Evolutionary conservation across 2,888 invertebrate species (phyloP), one percentile per base, ranked within the genome.

Genomic region (Caenorhabditis sp.): DNA sequence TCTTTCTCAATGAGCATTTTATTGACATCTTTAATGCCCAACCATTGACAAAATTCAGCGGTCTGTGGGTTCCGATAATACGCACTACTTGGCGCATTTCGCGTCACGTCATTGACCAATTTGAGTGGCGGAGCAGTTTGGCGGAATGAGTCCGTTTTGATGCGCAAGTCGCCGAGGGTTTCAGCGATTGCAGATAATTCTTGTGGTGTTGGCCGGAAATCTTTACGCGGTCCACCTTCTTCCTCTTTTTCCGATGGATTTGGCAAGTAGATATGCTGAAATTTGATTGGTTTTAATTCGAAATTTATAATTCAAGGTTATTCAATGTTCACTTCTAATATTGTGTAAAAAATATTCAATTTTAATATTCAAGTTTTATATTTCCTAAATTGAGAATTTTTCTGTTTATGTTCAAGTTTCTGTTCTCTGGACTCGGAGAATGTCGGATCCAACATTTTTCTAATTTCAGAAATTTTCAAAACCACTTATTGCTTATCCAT

Each of bases 131-230:
- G 91, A 1, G 92, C 93, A 14, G 94, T 95, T 81, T 90, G 91
- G 21, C 90, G 90, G 89, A 99, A 99, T 89, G 93, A 93, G 0
- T 91, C 89, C 0, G 94, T 94, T 56, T 61, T 59, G 65, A 97
- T 91, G 57, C 88, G 88, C 59, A 95, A 89, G 83, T 92, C 90
- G 17, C 77, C 77, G 10, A 76, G 38, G 62, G 90, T 90, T 49
- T 91, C 90, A 87, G 96, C 92, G 87, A 92, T 90, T 54, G 90
- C 89, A 0, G 90, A 84, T 5, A 95, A 89, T 21, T 90, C 89
- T 21, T 91, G 89, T 17, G 63, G 65, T 5, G 80, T 83, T 14
- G 86, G 85, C 20, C 78, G 77, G 70, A 83, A 86, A 36, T 81
- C 78, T 59, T 66, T 71, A 27, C 56, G 59, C 20, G n/a, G 59